Evolutionary conservation across 2,888 invertebrate genomes (phyloP).

Genomic region (Cetonia aurata): DNA sequence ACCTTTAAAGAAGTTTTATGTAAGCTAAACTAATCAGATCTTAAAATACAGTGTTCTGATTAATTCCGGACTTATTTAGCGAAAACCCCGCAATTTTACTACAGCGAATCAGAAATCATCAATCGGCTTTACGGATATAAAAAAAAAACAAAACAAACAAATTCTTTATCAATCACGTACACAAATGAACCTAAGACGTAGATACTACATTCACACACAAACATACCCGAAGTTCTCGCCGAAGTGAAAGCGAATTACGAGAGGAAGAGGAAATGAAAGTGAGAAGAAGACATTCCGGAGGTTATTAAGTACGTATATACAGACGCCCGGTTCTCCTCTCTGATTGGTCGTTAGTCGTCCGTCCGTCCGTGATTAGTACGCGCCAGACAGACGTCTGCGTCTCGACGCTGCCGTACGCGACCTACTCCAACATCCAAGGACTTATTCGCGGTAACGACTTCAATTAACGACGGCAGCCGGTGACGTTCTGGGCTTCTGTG

Average conservation of each 20-base stretch:
- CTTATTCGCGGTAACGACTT: constrained; percentile 55
- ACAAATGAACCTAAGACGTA: not conserved
- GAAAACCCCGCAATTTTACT: too few species aligned
- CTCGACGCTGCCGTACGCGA: constrained; percentile 52
- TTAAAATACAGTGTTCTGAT: too few species aligned
- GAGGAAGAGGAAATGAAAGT: constrained; percentile 53
- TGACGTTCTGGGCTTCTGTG: constrained; percentile 43
- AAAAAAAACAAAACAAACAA: too few species aligned
- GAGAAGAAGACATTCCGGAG: constrained; percentile 57
- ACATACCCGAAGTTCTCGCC: constrained; percentile 12
- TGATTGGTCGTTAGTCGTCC: constrained; percentile 57
- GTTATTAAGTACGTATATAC: constrained; percentile 59
- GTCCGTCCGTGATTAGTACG: constrained; percentile 55
- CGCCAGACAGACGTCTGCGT: constrained; percentile 53
- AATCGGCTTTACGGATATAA: too few species aligned
- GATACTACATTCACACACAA: constrained; percentile 5
- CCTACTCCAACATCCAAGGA: constrained; percentile 59
- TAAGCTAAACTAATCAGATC: too few species aligned
- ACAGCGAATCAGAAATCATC: too few species aligned
- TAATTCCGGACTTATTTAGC: too few species aligned
- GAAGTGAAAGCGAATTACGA: constrained; percentile 44
- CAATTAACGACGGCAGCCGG: constrained; percentile 54
- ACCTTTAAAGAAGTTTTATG: too few species aligned
- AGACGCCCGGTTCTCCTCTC: constrained; percentile 53
- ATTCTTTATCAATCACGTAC: too few species aligned